These are phyloP conservation scores for Pseudonaja textilis DNA, from an alignment of 2,113 vertebrate species.

Conservation along the genomic window DNA sequence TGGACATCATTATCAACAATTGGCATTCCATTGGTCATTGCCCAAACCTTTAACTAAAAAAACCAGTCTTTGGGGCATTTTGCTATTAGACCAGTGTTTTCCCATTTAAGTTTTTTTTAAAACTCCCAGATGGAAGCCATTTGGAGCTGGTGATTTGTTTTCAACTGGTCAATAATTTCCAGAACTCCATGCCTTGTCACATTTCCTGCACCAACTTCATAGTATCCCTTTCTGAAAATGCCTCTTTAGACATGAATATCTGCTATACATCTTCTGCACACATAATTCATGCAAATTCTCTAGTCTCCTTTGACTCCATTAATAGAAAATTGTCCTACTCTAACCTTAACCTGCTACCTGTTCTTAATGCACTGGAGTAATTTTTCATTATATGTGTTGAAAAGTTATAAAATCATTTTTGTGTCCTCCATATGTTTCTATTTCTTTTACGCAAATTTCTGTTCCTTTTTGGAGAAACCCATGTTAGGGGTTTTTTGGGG, in stretches of 20 bases:
- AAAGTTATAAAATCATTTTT: no score
- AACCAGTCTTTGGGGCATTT: neutral
- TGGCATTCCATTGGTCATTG: neutral
- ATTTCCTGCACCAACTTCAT: neutral
- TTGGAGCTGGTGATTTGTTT: neutral
- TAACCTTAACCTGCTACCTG: no score
- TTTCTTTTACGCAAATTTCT: no score
- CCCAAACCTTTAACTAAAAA: neutral
- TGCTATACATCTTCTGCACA: neutral
- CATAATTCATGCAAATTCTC: neutral
- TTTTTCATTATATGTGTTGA: no score
- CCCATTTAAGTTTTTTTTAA: neutral
- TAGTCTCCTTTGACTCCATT: neutral
- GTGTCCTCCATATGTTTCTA: no score
- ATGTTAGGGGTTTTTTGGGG: no score
- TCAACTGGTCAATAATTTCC: neutral
- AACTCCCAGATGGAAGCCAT: neutral
- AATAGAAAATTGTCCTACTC: no score
- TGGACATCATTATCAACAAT: neutral
- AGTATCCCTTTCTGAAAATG: neutral
- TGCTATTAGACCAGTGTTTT: neutral
- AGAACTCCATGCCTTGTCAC: neutral
- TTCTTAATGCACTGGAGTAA: no score
- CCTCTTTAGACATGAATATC: neutral
- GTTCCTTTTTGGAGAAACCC: no score